phyloP scores from a whole-genome alignment of 2,888 invertebrate species.

The Hyposoter didymator region DNA sequence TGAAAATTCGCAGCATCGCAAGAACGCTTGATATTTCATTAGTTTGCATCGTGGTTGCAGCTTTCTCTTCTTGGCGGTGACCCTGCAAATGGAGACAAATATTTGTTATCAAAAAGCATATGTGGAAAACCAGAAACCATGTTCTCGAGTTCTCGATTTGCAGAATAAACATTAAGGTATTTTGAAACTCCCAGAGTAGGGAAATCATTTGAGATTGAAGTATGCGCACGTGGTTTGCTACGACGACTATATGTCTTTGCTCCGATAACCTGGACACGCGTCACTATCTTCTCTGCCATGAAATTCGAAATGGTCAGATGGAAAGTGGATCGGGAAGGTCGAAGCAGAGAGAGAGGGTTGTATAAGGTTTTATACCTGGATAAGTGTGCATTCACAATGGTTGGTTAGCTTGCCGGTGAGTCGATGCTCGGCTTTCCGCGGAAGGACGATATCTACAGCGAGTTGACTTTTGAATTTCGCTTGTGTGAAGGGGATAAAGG shows the following conservation, averaged over 20 bases:
- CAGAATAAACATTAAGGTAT: conserved; percentile 14
- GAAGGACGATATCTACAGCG: conserved; percentile 30
- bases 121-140: neutral
- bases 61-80: neutral
- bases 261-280: neutral
- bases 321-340: neutral
- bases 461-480: conserved; percentile 58
- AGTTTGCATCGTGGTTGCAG: neutral
- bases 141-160: neutral
- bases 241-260: conserved; percentile 27
- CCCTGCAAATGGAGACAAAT: conserved; percentile 5
- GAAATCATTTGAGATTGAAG: conserved; percentile 20
- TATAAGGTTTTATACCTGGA: neutral
- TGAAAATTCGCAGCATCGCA: neutral
- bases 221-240: neutral
- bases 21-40: too few relatives aligned
- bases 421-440: conserved; percentile 22
- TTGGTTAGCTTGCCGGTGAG: conserved; percentile 31
- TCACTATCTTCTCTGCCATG: conserved; percentile 1
- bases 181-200: conserved; percentile 13
- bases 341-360: neutral
- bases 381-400: conserved; percentile 16
- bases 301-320: conserved; percentile 12
- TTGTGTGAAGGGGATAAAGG: conserved; percentile 60
- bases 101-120: neutral